Base-by-base conservation (phyloP, 2,113 vertebrate genomes). In the Paramisgurnus dabryanus region DNA sequence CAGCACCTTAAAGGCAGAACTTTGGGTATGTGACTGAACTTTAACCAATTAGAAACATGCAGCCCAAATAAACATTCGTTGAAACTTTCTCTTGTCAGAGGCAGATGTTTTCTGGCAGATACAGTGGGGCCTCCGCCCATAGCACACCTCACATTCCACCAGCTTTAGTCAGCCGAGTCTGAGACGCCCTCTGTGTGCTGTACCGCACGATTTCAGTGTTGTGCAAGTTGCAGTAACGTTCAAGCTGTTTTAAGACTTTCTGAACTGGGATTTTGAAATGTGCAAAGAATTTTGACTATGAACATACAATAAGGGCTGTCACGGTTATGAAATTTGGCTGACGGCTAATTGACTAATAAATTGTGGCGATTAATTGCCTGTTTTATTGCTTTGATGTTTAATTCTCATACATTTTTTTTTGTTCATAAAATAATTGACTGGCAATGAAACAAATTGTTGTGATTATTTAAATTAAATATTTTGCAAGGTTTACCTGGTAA, bases 141-240 rank as follows among this genome's bases (percentile, higher is more conserved):
- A 74, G 60, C 71, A 74, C 71, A 61, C 71, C 71, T 60, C 12
- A 72, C 67, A 80, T 77, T 80, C 60, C 78, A 43, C 13, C 9
- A 80, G 7, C 39, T 71, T 77, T 61, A 76, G 49, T 60, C 60
- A 13, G 40, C 12, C 0, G 45, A 66, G 63, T 34, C 7, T 4
- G 13, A 39, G 17, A 45, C 6, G 17, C 10, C 22, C 55, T 12
- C 55, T 12, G 50, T 18, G 27, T 34, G 18, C 68, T 3, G 12
- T 2, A 15, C 6, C 39, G 11, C 15, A 39, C 18, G 1, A 82
- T 55, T 63, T n/a, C 41, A 67, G 9, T 34, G 73, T 40, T 77
- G n/a, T 49, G 58, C 3, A 47, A 50, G 53, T 43, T 58, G 18
- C n/a, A 45, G 39, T 22, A 11, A 43, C 39, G 58, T 17, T 10